phyloP scores from a whole-genome alignment of 2,888 invertebrate genomes.

The Zaprionus obscuricornis region DNA sequence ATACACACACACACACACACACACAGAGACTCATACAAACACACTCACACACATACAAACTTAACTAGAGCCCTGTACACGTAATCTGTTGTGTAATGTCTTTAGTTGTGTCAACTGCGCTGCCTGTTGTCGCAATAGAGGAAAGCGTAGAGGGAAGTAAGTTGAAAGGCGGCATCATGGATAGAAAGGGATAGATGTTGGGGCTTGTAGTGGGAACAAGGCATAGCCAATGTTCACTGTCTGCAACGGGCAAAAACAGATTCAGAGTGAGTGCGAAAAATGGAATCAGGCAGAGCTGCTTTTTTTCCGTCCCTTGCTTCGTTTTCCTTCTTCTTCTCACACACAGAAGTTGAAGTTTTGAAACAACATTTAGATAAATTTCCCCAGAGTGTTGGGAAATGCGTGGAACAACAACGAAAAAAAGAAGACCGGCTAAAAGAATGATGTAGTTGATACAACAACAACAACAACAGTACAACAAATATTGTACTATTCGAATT shows the following conservation, averaged over 20 bases:
- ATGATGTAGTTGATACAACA: constrained; percentile 46
- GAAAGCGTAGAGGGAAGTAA: constrained; percentile 1
- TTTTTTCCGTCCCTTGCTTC: neutral
- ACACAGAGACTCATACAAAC: constrained; percentile 5
- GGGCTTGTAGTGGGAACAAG: neutral
- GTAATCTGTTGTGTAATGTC: constrained; percentile 81
- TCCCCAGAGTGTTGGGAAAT: constrained; percentile 64
- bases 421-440: constrained; percentile 23
- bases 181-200: too few relatives aligned
- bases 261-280: constrained; percentile 72
- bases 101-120: constrained; percentile 80
- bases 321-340: neutral
- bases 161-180: too few relatives aligned
- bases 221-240: constrained; percentile 31
- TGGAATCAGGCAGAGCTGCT: constrained; percentile 30
- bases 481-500: constrained; percentile 8
- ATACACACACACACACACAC: constrained; percentile 10
- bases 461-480: constrained; percentile 6
- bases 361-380: constrained; percentile 81
- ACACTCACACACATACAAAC: constrained; percentile 10
- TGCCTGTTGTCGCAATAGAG: constrained; percentile 35
- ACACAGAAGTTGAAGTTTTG: constrained; percentile 70
- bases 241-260: constrained; percentile 57
- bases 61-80: constrained; percentile 54
- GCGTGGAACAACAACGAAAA: constrained; percentile 20